These are phyloP conservation scores for Phoxinus dragarum DNA, from an alignment of 2,797 vertebrate species.

Conservation along the genomic window DNA sequence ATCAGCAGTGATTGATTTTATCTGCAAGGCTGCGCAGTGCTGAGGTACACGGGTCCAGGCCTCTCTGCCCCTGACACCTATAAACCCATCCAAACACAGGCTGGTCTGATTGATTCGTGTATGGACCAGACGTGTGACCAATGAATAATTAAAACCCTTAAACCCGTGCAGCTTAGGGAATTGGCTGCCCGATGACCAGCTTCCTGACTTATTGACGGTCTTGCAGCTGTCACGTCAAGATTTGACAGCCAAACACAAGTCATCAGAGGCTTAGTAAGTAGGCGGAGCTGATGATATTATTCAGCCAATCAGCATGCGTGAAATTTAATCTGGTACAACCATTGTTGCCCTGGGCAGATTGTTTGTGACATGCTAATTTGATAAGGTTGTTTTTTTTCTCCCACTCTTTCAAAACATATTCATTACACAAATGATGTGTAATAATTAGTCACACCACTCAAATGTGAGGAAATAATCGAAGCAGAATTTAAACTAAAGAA, in stretches of 20 bases:
- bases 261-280: slow-evolving; percentile 21
- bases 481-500: not conserved
- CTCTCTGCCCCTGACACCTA: slow-evolving; percentile 49
- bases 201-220: slow-evolving; percentile 43
- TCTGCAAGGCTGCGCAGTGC: slow-evolving; percentile 39
- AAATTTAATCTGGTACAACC: not conserved
- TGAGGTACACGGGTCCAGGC: slow-evolving; percentile 42
- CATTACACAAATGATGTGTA: not conserved
- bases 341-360: slow-evolving; percentile 5
- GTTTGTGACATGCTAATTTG: slow-evolving; percentile 6
- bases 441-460: not conserved
- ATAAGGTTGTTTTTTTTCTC: not conserved
- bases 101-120: slow-evolving; percentile 51
- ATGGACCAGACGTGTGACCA: slow-evolving; percentile 45
- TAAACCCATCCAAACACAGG: slow-evolving; percentile 50
- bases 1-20: slow-evolving; percentile 57
- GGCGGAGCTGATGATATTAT: not conserved
- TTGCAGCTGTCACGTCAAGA: slow-evolving; percentile 28
- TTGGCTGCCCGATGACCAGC: slow-evolving; percentile 37
- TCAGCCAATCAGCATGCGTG: slow-evolving; percentile 15
- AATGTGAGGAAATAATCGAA: not conserved
- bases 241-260: slow-evolving; percentile 37
- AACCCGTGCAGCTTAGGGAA: slow-evolving; percentile 32
- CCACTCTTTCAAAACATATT: not conserved
- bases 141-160: slow-evolving; percentile 56